Evolutionary conservation across 2,113 vertebrate genomes (phyloP).

Genomic region (Poecilia latipinna): DNA sequence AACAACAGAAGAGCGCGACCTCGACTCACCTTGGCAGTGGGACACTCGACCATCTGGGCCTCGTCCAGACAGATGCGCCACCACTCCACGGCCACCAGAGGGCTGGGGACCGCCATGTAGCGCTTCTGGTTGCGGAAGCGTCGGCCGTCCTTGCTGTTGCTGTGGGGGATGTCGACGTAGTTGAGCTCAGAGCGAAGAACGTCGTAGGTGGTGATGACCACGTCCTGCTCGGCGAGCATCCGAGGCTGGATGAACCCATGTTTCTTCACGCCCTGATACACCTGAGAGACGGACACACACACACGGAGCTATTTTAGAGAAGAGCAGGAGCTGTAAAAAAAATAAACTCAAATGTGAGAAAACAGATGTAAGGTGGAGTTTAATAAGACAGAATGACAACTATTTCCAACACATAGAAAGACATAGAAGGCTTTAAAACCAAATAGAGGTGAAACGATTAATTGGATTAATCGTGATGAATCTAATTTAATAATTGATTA

Average conservation of each 20-base stretch:
- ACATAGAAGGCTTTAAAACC: too few species aligned
- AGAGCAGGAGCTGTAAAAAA: too few species aligned
- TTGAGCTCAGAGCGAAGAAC: slow-evolving; percentile 95
- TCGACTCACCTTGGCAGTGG: slow-evolving; percentile 89
- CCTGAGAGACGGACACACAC: slow-evolving; percentile 65
- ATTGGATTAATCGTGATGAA: too few species aligned
- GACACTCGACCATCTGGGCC: slow-evolving; percentile 98
- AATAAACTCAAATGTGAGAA: background rate
- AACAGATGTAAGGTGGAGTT: background rate
- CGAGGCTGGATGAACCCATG: slow-evolving; percentile 96
- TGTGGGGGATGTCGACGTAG: slow-evolving; percentile 97
- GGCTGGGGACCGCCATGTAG: slow-evolving; percentile 98
- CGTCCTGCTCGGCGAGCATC: slow-evolving; percentile 94
- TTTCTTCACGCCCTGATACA: slow-evolving; percentile 98
- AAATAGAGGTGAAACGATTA: too few species aligned
- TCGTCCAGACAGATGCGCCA: slow-evolving; percentile 98
- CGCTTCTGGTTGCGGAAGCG: slow-evolving; percentile 96
- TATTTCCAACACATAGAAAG: too few species aligned
- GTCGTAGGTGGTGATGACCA: slow-evolving; percentile 98
- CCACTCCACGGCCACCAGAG: slow-evolving; percentile 97
- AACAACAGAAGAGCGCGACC: background rate
- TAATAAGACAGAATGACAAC: too few species aligned
- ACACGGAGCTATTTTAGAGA: too few species aligned
- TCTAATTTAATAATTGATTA: too few species aligned
- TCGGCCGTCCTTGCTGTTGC: slow-evolving; percentile 93